Base-by-base conservation (phyloP, 2,113 vertebrate species). In the Proteles cristata region DNA sequence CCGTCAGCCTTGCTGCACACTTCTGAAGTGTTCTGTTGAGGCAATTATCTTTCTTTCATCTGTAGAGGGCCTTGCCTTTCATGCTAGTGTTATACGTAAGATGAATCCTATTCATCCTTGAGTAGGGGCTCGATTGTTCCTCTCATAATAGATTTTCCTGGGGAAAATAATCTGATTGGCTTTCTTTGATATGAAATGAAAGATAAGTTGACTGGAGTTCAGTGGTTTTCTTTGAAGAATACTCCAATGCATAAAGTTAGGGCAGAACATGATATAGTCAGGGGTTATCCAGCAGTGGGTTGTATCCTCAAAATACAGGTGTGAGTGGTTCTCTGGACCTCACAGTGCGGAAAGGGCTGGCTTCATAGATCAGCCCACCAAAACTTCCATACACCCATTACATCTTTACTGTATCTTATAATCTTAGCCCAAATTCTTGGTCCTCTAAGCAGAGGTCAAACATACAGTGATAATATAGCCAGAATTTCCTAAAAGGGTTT, bases 171-270 rank as follows among this genome's bases (percentile, higher is more conserved):
- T 90, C 63, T 95, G 83, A 88, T 90, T 81, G 87, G 26, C 58
- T 97, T 85, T 96, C 96, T 98, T 97, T 97, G 87, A 97, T 94
- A 93, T 43, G 19, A 97, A 95, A 94, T 81, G 94, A 97, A 96
- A 96, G 96, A 95, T 76, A 96, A 96, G 88, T 81, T 80, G 93
- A 90, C 83, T 23, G 58, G 58, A 61, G 58, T 23, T 61, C 7
- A 25, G 43, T 66, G 50, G 80, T 92, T 95, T 33, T n/a, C 69
- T 97, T 96, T 97, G 89, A 97, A 96, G 86, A 96, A 69, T 28
- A 11, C 48, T 61, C 63, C 61, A 35, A 2, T 48, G 50, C 11
- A 3, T 65, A n/a, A 74, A 90, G 35, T 33, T 69, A 89, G 39
- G 53, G 66, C n/a, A 95, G 90, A 91, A 31, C 61, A 28, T 1